Base-by-base conservation (phyloP, 1,140 invertebrate species). In the Chrysoperla carnea region DNA sequence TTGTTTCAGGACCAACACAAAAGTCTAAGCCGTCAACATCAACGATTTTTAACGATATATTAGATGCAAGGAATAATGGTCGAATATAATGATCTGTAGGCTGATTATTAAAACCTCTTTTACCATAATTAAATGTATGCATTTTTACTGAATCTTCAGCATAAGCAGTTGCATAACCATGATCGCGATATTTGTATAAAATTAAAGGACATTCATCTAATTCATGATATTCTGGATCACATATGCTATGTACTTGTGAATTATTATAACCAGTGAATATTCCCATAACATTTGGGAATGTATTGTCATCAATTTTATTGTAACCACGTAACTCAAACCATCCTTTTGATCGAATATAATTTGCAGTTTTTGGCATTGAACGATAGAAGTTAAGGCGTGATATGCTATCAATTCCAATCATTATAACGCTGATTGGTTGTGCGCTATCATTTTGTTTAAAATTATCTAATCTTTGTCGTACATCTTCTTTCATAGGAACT, bases 351-450 rank as follows among this genome's bases (percentile, higher is more conserved):
- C 69, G 66, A 8, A 91, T 58, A 55, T 76, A 78, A 31, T 63
- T 54, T 4, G 70, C 61, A 0, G 84, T 86, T 51, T 70, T 69
- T 8, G 83, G 82, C 76, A 91, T 76, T 23, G 78, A 75, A 23
- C 82, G 69, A 17, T 73, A 69, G 28, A 84, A 70, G 61, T 89
- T 84, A 1, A 80, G 67, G 37, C 81, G 68, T 0, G 85, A 90
- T 29, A 88, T 76, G 23, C 81, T 84, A 53, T 90, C 85, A 39
- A 89, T 75, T 8, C 85, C 86, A 7, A 90, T 53, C 44, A 87
- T 60, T 1, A 89, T 58, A 11, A 91, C 69, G 55, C 72, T 80
- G 47, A 74, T 60, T 41, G 47, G 36, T 27, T 48, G 42, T 36
- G 54, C 48, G 29, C 56, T 40, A 14, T 33, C 31, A 33, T 33